Base-by-base conservation (phyloP, 2,888 invertebrate species). In the Acleris emargana region DNA sequence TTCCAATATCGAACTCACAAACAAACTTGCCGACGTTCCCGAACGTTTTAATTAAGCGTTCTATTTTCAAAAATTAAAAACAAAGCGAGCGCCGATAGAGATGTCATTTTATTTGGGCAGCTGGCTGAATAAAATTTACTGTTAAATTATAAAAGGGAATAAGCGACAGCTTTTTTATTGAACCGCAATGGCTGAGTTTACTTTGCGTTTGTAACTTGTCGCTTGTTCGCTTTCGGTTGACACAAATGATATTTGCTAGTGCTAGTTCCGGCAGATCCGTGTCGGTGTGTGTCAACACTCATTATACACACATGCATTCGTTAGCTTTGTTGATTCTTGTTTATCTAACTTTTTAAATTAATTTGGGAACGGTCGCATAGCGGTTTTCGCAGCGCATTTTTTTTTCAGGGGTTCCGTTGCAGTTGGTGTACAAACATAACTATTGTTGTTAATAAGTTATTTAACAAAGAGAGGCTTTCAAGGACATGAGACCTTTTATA, bases 11-110 rank as follows among this genome's bases (percentile, higher is more conserved):
- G 52, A 60, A 47, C 45, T 28, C 45, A 66, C 60, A 66, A 66
- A 57, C 61, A 61, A 52, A 51, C 53, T 38, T 22, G 55, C 38
- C 45, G 52, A 45, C 57, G 28, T 47, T 55, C 49, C 45, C 42
- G 49, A 64, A 59, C 53, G 49, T 50, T 60, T 60, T 55, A 66
- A 66, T 66, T 66, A 66, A 66, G 66, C 47, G 61, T 60, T 61
- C 66, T 51, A 61, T 66, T 57, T 55, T 52, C 38, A 25, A 55
- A 59, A 55, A 43, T 66, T 61, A 47, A 61, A 52, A 60, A 38
- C 55, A 45, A 60, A 55, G 43, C 47, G 17, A 47, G 58, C 25
- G 47, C 17, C 32, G 55, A 66, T 66, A 52, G 55, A 66, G 66
- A 66, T 57, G 66, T 61, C 66, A 61, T 28, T 55, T 57, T 66